Base-by-base conservation (phyloP, 2,797 vertebrate species). In the Pteronotus mesoamericanus region DNA sequence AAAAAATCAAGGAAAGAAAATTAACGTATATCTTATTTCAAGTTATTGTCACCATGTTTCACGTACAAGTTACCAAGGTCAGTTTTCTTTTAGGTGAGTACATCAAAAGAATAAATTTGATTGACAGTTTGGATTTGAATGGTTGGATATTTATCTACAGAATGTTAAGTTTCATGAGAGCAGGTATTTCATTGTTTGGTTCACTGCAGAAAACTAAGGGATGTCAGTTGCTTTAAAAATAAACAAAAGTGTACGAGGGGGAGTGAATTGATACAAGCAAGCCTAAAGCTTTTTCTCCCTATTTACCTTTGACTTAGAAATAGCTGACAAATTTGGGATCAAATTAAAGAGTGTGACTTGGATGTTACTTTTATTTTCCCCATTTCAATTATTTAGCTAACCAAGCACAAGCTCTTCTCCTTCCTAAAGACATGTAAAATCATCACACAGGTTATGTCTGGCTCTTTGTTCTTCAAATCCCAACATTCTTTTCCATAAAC, bases 401-500 rank as follows among this genome's bases (percentile, higher is more conserved):
- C 22, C 14, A 75, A 46, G 16, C 46, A 66, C 2, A 55, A 69
- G 12, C 4, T 72, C 32, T 82, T 96, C 18, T 85, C 44, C n/a
- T 85, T 85, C 37, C 5, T 46, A 77, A 14, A 32, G 37, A 92
- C 82, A 89, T 37, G 16, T 53, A 82, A 82, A 91, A 21, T 34
- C 64, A 66, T 34, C 26, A 71, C 2, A 24, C 5, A 16, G 39
- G 2, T 55, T 55, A 48, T 46, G 18, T 29, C 44, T 82, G 69
- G 1, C 5, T 82, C 61, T 96, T 74, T 86, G 46, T 68, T 74
- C 89, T 91, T 88, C 39, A 89, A 88, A 83, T 79, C 0, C 9
- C 24, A 46, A 83, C 12, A 34, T 55, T 91, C 64, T 79, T 97
- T 96, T 51, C n/a, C 79, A 82, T 82, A 86, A 87, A 85, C 4